These are phyloP conservation scores for Globodera rostochiensis DNA, from an alignment of 1,140 invertebrate genomes.

Conservation along the genomic window DNA sequence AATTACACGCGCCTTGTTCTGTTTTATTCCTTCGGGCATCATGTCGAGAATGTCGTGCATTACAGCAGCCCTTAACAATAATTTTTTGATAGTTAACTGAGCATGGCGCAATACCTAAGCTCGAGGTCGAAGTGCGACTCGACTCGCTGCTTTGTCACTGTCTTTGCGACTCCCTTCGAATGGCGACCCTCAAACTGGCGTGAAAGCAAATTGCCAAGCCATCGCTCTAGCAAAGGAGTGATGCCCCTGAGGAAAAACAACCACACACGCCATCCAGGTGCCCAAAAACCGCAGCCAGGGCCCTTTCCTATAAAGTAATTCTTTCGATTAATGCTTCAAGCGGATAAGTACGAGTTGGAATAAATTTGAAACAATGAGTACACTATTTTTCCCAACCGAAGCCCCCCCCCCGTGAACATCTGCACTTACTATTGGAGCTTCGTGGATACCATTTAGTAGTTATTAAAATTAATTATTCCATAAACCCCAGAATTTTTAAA, in stretches of 20 bases:
- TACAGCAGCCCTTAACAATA: conserved; percentile 66
- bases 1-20: conserved; percentile 98
- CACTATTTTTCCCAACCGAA: too few relatives aligned
- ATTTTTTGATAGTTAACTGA: conserved; percentile 72
- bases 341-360: background rate
- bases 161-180: conserved; percentile 98
- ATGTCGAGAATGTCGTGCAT: conserved; percentile 99
- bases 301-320: conserved; percentile 82
- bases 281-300: conserved; percentile 98
- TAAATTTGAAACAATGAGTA: conserved; percentile 4
- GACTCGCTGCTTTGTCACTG: conserved; percentile 97
- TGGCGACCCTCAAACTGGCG: conserved; percentile 98
- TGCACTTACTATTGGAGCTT: too few relatives aligned
- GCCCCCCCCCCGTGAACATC: too few relatives aligned
- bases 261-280: conserved; percentile 98
- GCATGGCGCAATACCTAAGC: conserved; percentile 75
- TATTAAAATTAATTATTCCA: background rate
- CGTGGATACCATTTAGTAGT: too few relatives aligned
- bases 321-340: background rate
- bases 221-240: conserved; percentile 92
- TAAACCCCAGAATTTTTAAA: background rate
- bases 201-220: conserved; percentile 95
- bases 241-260: conserved; percentile 99
- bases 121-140: conserved; percentile 99
- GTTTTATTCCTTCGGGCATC: conserved; percentile 99